Base-by-base conservation (phyloP, 1,140 invertebrate genomes). In the Scylla paramamosain region DNA sequence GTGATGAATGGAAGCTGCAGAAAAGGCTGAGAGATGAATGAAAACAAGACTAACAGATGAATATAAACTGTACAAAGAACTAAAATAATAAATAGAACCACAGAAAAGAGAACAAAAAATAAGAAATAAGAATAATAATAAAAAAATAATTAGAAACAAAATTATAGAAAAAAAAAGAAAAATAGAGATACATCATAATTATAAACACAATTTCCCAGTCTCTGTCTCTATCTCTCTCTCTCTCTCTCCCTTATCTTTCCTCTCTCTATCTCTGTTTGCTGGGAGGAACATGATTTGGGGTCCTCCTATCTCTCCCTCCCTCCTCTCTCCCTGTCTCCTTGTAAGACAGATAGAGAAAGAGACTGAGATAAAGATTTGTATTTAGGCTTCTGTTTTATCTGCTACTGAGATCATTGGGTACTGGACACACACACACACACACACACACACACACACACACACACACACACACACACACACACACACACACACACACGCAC, bases 371-470 rank as follows among this genome's bases (percentile, higher is more conserved):
- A 59, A 20, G 12, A 59, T 59, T 39, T 39, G 39, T 59, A 8
- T 59, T 59, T 59, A 59, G 52, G 52, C 52, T 59, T 59, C 20
- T 59, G 3, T 59, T 20, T 59, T 59, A 59, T 59, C 52, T 59
- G 52, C 12, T 59, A 8, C 52, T 20, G 10, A 20, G 52, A 59
- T 59, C 52, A 59, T 20, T 16, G 52, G 52, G 52, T 59, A 12
- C 20, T 59, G 52, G 10, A 20, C 12, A 20, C 52, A 59, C 84
- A 86, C 84, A 86, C 84, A 86, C 84, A 86, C 84, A 39, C 84
- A 86, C 28, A 86, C 84, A 86, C 84, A 86, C 84, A 86, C 28
- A 86, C 84, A 86, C 32, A 59, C 52, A 59, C 52, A 59, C 52
- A 59, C 52, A 59, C 52, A 59, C 52, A 39, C n/a, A n/a, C 4